Conservation (phyloP, 2,797 vertebrate genomes). For the Nasua narica region DNA sequence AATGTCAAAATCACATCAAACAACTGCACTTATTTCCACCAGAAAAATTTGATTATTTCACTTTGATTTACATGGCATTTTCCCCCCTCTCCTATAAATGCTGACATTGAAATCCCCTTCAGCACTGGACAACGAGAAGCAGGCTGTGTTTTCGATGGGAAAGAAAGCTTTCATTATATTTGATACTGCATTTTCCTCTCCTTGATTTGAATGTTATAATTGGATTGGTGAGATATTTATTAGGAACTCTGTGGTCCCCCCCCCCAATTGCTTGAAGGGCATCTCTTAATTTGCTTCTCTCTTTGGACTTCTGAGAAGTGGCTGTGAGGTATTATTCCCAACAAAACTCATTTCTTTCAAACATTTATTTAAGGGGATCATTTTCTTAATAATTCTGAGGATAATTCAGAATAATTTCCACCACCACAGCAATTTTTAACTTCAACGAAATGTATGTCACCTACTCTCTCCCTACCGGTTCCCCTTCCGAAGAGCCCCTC, state of each 20-base stretch:
- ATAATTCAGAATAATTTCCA: conserved; percentile 64
- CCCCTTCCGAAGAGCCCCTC: neutral
- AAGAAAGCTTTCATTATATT: conserved; percentile 79
- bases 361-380: conserved; percentile 76
- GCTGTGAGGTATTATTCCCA: conserved; percentile 76
- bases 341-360: conserved; percentile 77
- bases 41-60: conserved; percentile 83
- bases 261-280: conserved; percentile 53
- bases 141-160: conserved; percentile 57
- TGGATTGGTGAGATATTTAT: conserved; percentile 80
- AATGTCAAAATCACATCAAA: conserved; percentile 83
- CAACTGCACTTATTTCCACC: conserved; percentile 78
- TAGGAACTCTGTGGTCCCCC: conserved; percentile 48
- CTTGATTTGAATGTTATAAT: conserved; percentile 85
- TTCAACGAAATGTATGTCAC: conserved; percentile 43
- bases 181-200: conserved; percentile 62
- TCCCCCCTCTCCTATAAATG: conserved; percentile 49
- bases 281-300: conserved; percentile 79
- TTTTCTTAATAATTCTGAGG: conserved; percentile 81
- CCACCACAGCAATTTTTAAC: conserved; percentile 18
- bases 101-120: conserved; percentile 81
- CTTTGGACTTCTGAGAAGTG: conserved; percentile 71
- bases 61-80: conserved; percentile 80
- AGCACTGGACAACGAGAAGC: conserved; percentile 74
- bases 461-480: accelerated